A percentile compares a stretch with the other conserved stretches of the same genome.
These are phyloP conservation scores for Columba guinea DNA, from an alignment of 2,797 vertebrate genomes.

Conservation along the genomic window DNA sequence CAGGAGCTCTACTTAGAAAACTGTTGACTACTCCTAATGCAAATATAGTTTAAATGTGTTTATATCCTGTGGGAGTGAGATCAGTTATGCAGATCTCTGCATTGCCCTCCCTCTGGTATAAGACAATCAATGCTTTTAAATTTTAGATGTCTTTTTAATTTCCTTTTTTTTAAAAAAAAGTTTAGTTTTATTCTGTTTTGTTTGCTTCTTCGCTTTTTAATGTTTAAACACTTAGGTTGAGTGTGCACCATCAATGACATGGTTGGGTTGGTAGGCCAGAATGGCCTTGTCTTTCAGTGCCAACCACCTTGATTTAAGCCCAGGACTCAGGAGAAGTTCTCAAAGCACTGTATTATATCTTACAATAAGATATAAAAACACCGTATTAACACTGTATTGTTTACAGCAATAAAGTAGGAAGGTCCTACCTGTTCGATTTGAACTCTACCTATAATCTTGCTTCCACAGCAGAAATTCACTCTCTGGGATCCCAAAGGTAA, in stretches of 20 bases:
- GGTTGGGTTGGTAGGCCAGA: background rate
- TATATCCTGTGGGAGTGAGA: background rate
- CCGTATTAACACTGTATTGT: too few species aligned
- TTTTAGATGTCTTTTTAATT: background rate
- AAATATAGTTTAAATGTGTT: background rate
- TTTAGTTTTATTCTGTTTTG: background rate
- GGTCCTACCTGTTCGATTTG: background rate
- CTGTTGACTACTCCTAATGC: background rate
- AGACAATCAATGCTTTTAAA: background rate
- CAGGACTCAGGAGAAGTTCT: background rate
- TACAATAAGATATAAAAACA: too few species aligned
- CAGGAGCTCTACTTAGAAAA: background rate
- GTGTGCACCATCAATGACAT: background rate
- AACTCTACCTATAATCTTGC: background rate
- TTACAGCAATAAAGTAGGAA: background rate
- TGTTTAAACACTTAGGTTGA: background rate
- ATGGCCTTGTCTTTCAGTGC: background rate
- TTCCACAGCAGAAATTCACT: background rate
- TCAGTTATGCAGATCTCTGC: background rate
- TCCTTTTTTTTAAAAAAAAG: background rate
- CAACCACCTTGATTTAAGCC: background rate
- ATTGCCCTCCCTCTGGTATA: background rate
- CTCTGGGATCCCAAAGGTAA: background rate
- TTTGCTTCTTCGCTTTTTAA: background rate
- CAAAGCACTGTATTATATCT: background rate